Evolutionary conservation across 2,888 invertebrate genomes (phyloP), one percentile per base, ranked within the genome.

Genomic region (Monopis laevigella): DNA sequence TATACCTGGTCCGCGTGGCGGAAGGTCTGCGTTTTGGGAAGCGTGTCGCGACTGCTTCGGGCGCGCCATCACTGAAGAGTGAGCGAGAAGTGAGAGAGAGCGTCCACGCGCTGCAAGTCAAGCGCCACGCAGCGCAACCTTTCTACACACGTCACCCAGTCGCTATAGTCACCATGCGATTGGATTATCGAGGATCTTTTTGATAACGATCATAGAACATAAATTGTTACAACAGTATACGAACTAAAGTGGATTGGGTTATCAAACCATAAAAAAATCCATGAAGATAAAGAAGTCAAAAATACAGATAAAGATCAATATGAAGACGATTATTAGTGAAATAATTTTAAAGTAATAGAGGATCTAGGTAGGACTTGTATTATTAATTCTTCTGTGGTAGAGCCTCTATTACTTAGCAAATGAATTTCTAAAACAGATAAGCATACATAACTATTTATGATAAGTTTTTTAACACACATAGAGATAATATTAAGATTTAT

Each of bases 1-100:
- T n/a, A 17, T 45, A 81, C 81, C 80, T 81, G 81, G 80, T 54
- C 80, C 77, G 56, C 77, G 71, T 52, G 77, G 78, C 50, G 82
- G 78, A 48, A 80, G 70, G 51, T 66, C 60, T 47, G 65, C 65
- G 66, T 36, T 53, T 54, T 78, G 75, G 48, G 65, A 65, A 56
- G 62, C 61, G 70, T 74, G 73, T 47, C 82, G 75, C 52, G 78
- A 72, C 73, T 73, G 80, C 64, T 65, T 75, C 54, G 78, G 71
- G 50, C 78, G 78, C 62, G 73, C 75, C 80, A 80, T 80, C 63
- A 58, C 62, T 60, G 57, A 65, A 61, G 70, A 77, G 74, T 80
- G 80, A 64, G 58, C 56, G 68, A 39, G 41, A 17, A 17, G 39
- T 34, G 19, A 17, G 34, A 17, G 29, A 27, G 40, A 56, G 60